These are phyloP conservation scores for Hyperoplus lanceolatus DNA, from an alignment of 2,797 vertebrate species.

Conservation along the genomic window DNA sequence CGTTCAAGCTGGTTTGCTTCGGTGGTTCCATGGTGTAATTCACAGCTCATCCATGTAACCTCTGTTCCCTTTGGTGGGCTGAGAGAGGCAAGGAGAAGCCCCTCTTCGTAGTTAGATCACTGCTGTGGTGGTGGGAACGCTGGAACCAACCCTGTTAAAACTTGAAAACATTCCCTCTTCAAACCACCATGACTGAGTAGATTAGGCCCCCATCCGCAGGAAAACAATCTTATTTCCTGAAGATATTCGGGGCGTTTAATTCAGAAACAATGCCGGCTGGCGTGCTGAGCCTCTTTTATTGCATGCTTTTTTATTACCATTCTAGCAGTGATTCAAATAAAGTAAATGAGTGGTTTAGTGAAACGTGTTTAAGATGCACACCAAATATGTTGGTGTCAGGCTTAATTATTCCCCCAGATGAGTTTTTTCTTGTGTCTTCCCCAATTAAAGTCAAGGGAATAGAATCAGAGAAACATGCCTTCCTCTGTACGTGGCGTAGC, in stretches of 20 bases:
- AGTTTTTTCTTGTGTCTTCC: constrained; percentile 77
- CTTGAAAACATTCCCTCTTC: constrained; percentile 83
- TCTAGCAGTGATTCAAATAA: constrained; percentile 75
- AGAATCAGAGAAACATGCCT: constrained; percentile 66
- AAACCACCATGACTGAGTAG: constrained; percentile 88
- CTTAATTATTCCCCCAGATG: constrained; percentile 82
- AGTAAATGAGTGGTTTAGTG: constrained; percentile 75
- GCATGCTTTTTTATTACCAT: constrained; percentile 73
- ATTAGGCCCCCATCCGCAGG: constrained; percentile 82
- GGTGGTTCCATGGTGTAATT: constrained; percentile 60
- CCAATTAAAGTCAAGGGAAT: constrained; percentile 78
- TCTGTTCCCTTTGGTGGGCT: constrained; percentile 55
- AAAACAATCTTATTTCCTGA: constrained; percentile 85
- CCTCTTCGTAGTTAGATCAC: constrained; percentile 70
- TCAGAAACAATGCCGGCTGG: constrained; percentile 81
- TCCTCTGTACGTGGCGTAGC: constrained; percentile 58
- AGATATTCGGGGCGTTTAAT: constrained; percentile 84
- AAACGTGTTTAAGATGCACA: constrained; percentile 71
- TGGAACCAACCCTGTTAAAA: constrained; percentile 85
- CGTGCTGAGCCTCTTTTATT: constrained; percentile 71
- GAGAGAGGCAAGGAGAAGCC: constrained; percentile 59
- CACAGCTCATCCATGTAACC: constrained; percentile 66
- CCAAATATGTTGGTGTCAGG: constrained; percentile 73
- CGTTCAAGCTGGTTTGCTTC: constrained; percentile 31
- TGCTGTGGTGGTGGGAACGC: constrained; percentile 73